Base-by-base conservation (phyloP, 2,113 vertebrate species). In the Carlito syrichta region DNA sequence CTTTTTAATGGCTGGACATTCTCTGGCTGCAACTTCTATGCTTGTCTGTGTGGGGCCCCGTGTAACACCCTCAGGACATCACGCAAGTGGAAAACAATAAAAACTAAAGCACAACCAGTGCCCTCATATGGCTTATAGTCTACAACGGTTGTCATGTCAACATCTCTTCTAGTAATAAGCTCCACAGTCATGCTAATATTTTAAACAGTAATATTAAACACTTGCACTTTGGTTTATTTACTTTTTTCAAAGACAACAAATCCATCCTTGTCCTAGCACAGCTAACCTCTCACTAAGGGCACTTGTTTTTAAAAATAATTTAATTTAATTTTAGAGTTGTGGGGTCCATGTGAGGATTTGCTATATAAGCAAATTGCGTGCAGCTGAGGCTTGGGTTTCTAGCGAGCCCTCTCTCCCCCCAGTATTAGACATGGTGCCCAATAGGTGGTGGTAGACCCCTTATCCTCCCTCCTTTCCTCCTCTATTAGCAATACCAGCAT, bases 201-300 rank as follows among this genome's bases (percentile, higher is more conserved):
- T 32, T 3, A 71, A 30, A 50, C 22, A 32, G 22, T 16, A 8
- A 71, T 48, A 76, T 48, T 30, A 52, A 60, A 62, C 9, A 43
- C 27, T 84, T 38, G 35, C 2, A 25, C 8, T 73, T 69, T 48
- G 45, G 6, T 22, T 78, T 77, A 38, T n/a, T 66, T 35, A 25
- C 71, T 45, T 84, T 9, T 60, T 48, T 78, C 20, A 45, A 76
- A n/a, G 27, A 78, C 48, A 45, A 50, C 0, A 48, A 12, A 40
- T 5, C 50, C 20, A 45, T 43, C 19, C n/a, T 25, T 3, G 0
- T 27, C 13, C 66, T 8, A 19, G 40, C 25, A n/a, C 4, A n/a
- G n/a, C 27, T 9, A n/a, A 8, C 35, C 43, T 52, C 22, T 3
- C 0, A 6, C 1, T 63, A 63, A 35, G 32, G 62, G 62, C 13